Conservation (phyloP, 1,140 invertebrate genomes). For the Whitmania pigra region DNA sequence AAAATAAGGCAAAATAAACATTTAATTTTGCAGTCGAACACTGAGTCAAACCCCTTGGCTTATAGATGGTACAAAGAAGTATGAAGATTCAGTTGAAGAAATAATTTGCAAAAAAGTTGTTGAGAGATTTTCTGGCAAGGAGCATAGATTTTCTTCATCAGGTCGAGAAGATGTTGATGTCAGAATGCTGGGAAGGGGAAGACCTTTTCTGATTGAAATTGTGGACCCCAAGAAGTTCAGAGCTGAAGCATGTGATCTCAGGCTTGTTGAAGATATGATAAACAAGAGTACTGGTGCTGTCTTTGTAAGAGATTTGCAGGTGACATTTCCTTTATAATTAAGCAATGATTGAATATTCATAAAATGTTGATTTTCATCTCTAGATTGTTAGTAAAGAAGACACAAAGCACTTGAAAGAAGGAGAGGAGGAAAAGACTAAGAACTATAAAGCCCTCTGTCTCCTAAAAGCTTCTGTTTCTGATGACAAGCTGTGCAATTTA, state of each 20-base stretch:
- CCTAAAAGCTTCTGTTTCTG: conserved; percentile 6
- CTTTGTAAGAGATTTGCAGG: conserved; percentile 16
- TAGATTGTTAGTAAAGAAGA: conserved; percentile 24
- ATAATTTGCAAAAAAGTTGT: conserved; percentile 54
- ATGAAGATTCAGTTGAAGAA: conserved; percentile 79
- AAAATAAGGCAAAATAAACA: background rate
- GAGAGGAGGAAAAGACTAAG: conserved; percentile 25
- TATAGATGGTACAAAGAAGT: conserved; percentile 62
- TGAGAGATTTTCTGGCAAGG: conserved; percentile 29
- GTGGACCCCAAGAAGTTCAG: conserved; percentile 20
- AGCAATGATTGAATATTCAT: background rate
- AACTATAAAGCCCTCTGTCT: conserved; percentile 23
- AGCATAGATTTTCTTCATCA: conserved; percentile 65
- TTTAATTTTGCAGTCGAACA: conserved; percentile 49
- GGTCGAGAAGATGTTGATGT: conserved; percentile 92
- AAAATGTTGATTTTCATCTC: background rate
- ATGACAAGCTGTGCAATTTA: conserved; percentile 9
- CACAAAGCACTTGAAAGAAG: conserved; percentile 24
- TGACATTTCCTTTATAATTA: background rate
- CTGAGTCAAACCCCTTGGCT: conserved; percentile 90
- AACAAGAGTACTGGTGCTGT: conserved; percentile 7
- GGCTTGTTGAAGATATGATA: conserved; percentile 18
- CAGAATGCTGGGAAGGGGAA: conserved; percentile 59
- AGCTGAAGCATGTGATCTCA: conserved; percentile 10
- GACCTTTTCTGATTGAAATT: conserved; percentile 26